Base-by-base conservation (phyloP, 2,888 invertebrate genomes). In the Drosophila siamana region DNA sequence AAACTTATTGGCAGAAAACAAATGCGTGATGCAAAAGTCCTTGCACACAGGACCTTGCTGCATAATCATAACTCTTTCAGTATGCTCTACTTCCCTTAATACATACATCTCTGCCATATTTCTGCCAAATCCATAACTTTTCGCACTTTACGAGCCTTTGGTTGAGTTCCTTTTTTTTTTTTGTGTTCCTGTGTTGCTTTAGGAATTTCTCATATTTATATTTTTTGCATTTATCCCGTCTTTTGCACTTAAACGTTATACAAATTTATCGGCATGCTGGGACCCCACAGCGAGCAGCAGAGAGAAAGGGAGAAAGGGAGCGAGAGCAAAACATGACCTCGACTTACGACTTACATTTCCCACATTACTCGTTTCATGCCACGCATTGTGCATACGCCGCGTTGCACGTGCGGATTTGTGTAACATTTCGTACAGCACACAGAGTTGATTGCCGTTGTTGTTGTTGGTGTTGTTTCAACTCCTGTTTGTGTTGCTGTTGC, bases 361-460 rank as follows among this genome's bases (percentile, higher is more conserved):
- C 15, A 36, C 36, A 16, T 47, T 43, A 46, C 28, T 36, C 33
- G 36, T 28, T 33, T 33, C 50, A 26, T 40, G 38, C 43, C 33
- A 28, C 52, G 62, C 56, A 80, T 71, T 79, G 70, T 65, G 74
- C 74, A 81, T 77, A 74, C 84, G 78, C 64, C 78, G 61, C 41
- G 69, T 68, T 73, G 83, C 78, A 80, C 80, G 83, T 83, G 80
- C 69, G 63, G 68, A 61, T 64, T 64, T 76, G 76, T 76, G 76
- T 72, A 85, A 75, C 75, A 79, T 72, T 81, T 69, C 52, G 43
- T 44, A 30, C 8, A 46, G 36, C 28, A 66, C 57, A 43, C 50
- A 47, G 40, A 47, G 40, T 43, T 63, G 56, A 19, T 19, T 19
- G 19, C 19, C 3, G 19, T 19, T 19, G 19, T 19, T 19, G 19